phyloP scores from a whole-genome alignment of 2,113 vertebrate genomes.

The Proterorhinus semilunaris region DNA sequence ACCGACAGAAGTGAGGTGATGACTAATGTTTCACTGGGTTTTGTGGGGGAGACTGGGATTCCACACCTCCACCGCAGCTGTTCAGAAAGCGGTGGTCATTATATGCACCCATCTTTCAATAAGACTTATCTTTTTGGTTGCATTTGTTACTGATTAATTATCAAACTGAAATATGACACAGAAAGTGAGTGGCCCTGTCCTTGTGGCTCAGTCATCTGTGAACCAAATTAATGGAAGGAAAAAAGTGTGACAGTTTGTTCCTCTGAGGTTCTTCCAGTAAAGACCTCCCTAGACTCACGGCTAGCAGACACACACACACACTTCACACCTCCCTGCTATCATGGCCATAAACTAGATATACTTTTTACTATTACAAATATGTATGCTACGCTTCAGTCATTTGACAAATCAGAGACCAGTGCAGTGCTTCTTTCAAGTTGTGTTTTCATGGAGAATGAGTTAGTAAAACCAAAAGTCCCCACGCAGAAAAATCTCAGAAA shows the following conservation, averaged over 20 bases:
- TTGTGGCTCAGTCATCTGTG: constrained; percentile 29
- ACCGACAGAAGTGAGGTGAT: constrained; percentile 33
- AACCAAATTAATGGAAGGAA: constrained; percentile 29
- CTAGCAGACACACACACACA: constrained; percentile 12
- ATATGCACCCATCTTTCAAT: neutral
- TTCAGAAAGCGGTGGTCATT: constrained; percentile 6
- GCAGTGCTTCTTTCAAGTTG: neutral
- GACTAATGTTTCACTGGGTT: constrained; percentile 58
- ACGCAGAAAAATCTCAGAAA: neutral
- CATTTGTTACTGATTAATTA: neutral
- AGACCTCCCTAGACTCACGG: constrained; percentile 22
- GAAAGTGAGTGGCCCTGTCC: neutral
- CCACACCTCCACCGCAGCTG: constrained; percentile 19
- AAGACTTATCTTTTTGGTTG: too few relatives aligned
- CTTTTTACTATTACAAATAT: neutral
- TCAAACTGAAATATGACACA: neutral
- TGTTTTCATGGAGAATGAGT: neutral
- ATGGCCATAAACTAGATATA: neutral
- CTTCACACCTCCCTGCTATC: constrained; percentile 1
- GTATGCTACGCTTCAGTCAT: neutral
- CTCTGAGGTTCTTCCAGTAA: constrained; percentile 22
- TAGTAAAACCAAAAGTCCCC: neutral
- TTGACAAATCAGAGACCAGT: neutral
- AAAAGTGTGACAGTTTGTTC: constrained; percentile 34
- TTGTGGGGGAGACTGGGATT: constrained; percentile 53